Evolutionary conservation across 1,140 invertebrate genomes (phyloP), one percentile per base, ranked within the genome.

Genomic region (Drosophila willistoni): DNA sequence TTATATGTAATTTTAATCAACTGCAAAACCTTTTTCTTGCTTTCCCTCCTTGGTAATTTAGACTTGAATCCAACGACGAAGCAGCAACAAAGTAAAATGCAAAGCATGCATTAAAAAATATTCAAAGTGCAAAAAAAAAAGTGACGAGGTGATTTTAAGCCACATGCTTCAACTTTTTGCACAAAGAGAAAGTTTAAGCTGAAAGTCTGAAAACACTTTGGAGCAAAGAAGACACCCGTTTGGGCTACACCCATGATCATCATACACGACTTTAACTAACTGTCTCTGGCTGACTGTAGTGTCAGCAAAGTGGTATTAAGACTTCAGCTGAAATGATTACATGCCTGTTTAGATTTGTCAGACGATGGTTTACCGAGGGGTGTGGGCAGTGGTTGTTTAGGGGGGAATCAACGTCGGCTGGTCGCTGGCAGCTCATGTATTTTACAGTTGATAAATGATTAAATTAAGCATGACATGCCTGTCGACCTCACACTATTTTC

Each of bases 291-390:
- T 79, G 74, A 70, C 71, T 76, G 67, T 65, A 68, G 76, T 83
- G 83, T 71, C 83, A 76, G 83, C 67, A 55, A 70, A 73, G 83
- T 63, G 79, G 83, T 74, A 86, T 86, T 87, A 86, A 86, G 83
- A 86, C 77, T 79, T 83, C 83, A 87, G 83, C 83, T 87, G 68
- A 86, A 86, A 87, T 86, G 84, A 86, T 87, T 87, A 89, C 84
- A 89, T 89, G 84, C 84, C 84, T 89, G 84, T 89, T 89, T 89
- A 89, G 84, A 89, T 89, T 89, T 89, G 84, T 84, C 80, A 89
- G 84, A 67, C 47, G 63, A 68, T 29, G 29, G 29, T 29, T 7
- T 6, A 6, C 29, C 29, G 63, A 54, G 68, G 17, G 41, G 34
- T 42, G 33, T 44, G n/a, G 42, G 25, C 14, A 6, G 29, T 9